These are phyloP conservation scores for Caenorhabditis panamensis DNA, from an alignment of 2,888 invertebrate genomes.

Conservation along the genomic window DNA sequence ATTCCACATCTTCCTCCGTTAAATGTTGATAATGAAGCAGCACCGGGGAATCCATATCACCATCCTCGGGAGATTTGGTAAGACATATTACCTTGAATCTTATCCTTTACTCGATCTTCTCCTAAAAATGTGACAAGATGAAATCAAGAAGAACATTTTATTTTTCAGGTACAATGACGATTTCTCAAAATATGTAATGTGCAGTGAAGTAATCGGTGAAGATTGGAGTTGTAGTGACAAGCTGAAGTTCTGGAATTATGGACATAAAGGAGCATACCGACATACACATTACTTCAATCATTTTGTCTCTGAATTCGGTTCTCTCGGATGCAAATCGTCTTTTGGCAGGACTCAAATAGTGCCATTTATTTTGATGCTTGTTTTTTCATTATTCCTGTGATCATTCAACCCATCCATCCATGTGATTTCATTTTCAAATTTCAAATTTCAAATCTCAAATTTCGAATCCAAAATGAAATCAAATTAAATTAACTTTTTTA, in stretches of 20 bases:
- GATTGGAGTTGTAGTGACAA: conserved; percentile 67
- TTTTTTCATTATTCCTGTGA: conserved; percentile 14
- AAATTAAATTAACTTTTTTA: neutral
- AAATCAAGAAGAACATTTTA: neutral
- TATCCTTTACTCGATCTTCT: no score
- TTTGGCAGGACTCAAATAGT: neutral
- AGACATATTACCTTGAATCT: no score
- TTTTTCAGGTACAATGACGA: conserved; percentile 66
- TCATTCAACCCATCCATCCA: no score
- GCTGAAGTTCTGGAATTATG: conserved; percentile 65
- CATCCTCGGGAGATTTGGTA: conserved; percentile 69
- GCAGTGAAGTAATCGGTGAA: conserved; percentile 63
- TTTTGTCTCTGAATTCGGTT: conserved; percentile 66
- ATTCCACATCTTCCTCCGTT: conserved; percentile 69
- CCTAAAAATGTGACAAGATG: no score
- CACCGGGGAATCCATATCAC: conserved; percentile 65
- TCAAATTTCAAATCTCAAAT: no score
- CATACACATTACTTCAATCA: conserved; percentile 69
- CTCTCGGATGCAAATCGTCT: conserved; percentile 55
- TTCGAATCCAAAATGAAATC: no score
- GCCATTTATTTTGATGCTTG: no score
- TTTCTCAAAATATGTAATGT: conserved; percentile 59
- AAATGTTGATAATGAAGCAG: conserved; percentile 54
- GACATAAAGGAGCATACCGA: conserved; percentile 59
- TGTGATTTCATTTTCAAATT: conserved; percentile 4